A percentile compares a stretch with the other conserved stretches of the same genome.
Evolutionary conservation across 2,888 invertebrate genomes (phyloP).

Genomic region (Lissonota sp.): DNA sequence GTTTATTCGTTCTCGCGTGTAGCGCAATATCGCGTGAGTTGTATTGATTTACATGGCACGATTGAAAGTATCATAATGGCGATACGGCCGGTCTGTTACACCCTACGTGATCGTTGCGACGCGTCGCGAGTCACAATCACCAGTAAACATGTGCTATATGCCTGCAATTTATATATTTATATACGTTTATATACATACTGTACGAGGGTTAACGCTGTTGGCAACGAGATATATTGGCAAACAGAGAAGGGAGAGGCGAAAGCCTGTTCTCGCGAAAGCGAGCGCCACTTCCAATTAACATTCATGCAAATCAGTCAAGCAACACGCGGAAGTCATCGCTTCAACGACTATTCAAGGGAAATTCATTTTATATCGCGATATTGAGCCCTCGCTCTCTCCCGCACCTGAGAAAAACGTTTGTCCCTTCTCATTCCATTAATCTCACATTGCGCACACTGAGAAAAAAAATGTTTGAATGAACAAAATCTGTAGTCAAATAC

Average conservation of each 20-base stretch:
- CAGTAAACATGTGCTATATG: not conserved
- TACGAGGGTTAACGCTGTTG: slow-evolving; percentile 30
- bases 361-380: slow-evolving; percentile 23
- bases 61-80: slow-evolving; percentile 69
- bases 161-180: not conserved
- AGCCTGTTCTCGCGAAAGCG: slow-evolving; percentile 15
- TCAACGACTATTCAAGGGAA: slow-evolving; percentile 11
- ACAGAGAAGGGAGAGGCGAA: not conserved
- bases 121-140: slow-evolving; percentile 36
- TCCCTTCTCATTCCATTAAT: not conserved
- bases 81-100: slow-evolving; percentile 67
- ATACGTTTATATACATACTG: not conserved
- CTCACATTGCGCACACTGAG: too few relatives aligned
- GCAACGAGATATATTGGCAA: slow-evolving; percentile 57
- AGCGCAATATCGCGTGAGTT: slow-evolving; percentile 66
- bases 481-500: too few relatives aligned
- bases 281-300: slow-evolving; percentile 62
- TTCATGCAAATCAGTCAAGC: slow-evolving; percentile 64
- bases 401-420: slow-evolving; percentile 47
- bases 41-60: slow-evolving; percentile 69
- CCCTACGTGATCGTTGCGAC: slow-evolving; percentile 65
- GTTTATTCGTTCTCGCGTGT: not conserved
- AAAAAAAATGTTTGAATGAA: too few relatives aligned
- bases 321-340: slow-evolving; percentile 44
- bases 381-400: not conserved